Evolutionary conservation across 2,797 vertebrate species (phyloP).

Genomic region (Poeciliopsis presidionis): DNA sequence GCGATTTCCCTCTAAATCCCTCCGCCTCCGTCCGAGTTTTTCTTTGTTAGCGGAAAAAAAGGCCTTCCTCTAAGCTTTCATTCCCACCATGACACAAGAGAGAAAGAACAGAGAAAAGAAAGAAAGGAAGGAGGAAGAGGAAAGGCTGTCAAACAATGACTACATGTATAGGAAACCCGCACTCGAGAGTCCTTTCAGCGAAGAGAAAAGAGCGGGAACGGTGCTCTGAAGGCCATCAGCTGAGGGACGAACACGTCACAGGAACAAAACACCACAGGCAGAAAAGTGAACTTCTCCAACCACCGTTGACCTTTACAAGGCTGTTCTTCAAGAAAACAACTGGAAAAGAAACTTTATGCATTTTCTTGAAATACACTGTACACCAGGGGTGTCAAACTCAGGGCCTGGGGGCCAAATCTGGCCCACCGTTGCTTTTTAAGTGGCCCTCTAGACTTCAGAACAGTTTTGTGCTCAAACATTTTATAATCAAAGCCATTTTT

Average conservation of each 20-base stretch:
- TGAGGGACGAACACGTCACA: constrained; percentile 33
- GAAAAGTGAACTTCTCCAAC: constrained; percentile 19
- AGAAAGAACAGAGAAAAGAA: constrained; percentile 31
- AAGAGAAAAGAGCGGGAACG: constrained; percentile 27
- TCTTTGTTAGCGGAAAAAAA: constrained; percentile 7
- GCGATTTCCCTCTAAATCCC: constrained; percentile 2
- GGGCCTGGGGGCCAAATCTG: too few relatives aligned
- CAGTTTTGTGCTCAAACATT: too few relatives aligned
- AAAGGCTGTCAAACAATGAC: constrained; percentile 40
- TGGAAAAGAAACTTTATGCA: constrained; percentile 32
- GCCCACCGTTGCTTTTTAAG: too few relatives aligned
- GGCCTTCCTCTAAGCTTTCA: constrained; percentile 37
- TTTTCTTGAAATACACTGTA: constrained; percentile 14
- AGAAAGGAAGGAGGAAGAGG: constrained; percentile 40
- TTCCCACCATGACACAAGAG: constrained; percentile 39
- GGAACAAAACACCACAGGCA: constrained; percentile 9
- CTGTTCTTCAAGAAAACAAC: constrained; percentile 27
- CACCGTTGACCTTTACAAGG: constrained; percentile 50
- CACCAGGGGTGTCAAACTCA: neutral
- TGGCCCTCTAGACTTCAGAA: too few relatives aligned
- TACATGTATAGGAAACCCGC: constrained; percentile 49
- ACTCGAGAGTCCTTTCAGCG: constrained; percentile 51
- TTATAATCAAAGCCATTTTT: too few relatives aligned
- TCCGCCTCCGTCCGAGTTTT: constrained; percentile 25
- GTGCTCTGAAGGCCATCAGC: constrained; percentile 24